These are phyloP conservation scores for Sericinus montela DNA, from an alignment of 2,888 invertebrate genomes.

Conservation along the genomic window DNA sequence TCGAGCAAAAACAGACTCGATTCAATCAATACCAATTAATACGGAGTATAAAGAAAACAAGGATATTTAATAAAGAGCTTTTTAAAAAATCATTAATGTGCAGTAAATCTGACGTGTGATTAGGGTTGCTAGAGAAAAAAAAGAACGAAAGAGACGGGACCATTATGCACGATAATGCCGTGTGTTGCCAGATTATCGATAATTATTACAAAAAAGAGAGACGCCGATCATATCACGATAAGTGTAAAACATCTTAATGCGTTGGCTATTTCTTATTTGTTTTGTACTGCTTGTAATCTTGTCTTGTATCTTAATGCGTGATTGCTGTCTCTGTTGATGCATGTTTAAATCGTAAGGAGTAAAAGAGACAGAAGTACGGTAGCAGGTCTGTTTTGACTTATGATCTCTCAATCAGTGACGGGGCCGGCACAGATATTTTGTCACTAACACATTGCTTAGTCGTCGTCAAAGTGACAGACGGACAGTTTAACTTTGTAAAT, in stretches of 20 bases:
- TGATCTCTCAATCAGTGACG: constrained; percentile 60
- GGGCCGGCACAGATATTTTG: constrained; percentile 49
- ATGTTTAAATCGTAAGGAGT: constrained; percentile 21
- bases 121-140: constrained; percentile 74
- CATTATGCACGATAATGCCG: constrained; percentile 65
- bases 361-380: constrained; percentile 38
- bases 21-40: constrained; percentile 42
- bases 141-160: constrained; percentile 44
- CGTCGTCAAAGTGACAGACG: constrained; percentile 51
- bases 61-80: constrained; percentile 15
- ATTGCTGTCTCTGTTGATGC: constrained; percentile 39
- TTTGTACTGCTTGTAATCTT: constrained; percentile 57
- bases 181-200: constrained; percentile 78
- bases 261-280: constrained; percentile 72
- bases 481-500: constrained; percentile 14
- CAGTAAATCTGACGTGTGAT: constrained; percentile 75
- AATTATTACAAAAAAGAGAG: constrained; percentile 70
- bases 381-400: constrained; percentile 51
- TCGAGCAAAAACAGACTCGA: constrained; percentile 33
- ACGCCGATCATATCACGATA: constrained; percentile 62
- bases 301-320: constrained; percentile 56
- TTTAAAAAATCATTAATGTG: constrained; percentile 52
- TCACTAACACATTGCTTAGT: constrained; percentile 58
- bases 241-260: constrained; percentile 75
- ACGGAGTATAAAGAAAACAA: constrained; percentile 24